Evolutionary conservation across 1,140 invertebrate genomes (phyloP), one percentile per base, ranked within the genome.

Genomic region (Oreohelix idahoensis): DNA sequence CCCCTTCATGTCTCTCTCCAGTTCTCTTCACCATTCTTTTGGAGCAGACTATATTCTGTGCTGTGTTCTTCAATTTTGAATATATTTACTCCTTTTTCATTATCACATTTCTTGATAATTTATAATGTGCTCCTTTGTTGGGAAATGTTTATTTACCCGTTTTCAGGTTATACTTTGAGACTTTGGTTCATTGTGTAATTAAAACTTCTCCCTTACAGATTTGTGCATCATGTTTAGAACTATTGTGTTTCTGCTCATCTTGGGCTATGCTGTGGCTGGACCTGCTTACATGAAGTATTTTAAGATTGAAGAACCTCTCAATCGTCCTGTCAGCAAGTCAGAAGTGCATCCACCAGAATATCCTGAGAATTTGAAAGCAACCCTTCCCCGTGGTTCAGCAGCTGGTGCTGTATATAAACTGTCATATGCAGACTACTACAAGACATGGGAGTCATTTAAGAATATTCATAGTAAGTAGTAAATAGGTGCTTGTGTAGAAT

Each of bases 391-490:
- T 66, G 51, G 36, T 11, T 29, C 32, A 20, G 42, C 58, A 23
- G 53, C 53, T 38, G 58, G 77, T 39, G 17, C 77, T 45, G 63
- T 69, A n/a, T 81, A 81, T 51, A 81, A 71, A 51, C 79, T 81
- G 1, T 81, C 79, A 74, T 86, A 79, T 77, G 78, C 79, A 32
- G 84, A 85, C 17, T 87, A 87, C 74, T 32, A 84, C 20, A 77
- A 84, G 32, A 53, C 81, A 66, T 88, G 87, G 87, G 63, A 84
- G 38, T 70, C 70, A 32, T 88, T 88, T 51, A 88, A 88, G 51
- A 58, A 49, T 70, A 66, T 32, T 26, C 85, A 86, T 51, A 69
- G 87, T 86, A 81, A 79, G 85, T 80, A 49, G 2, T 42, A 38
- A n/a, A n/a, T n/a, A n/a, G n/a, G n/a, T n/a, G n/a, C n/a, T n/a